Evolutionary conservation across 1,140 invertebrate genomes (phyloP).

Genomic region (Zelostemma sp.): DNA sequence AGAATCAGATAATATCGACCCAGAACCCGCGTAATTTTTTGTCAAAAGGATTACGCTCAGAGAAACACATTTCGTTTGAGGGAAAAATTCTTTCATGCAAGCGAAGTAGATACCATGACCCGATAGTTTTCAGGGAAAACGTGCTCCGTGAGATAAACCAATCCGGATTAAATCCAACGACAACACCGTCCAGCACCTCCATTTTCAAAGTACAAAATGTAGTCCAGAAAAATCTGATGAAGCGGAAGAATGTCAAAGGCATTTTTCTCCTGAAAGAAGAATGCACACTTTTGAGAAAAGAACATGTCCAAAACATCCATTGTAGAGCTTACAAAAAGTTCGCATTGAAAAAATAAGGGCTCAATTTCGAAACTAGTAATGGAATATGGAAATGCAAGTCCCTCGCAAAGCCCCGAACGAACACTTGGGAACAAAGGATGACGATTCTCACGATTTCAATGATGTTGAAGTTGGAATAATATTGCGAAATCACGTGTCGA

Average conservation of each 20-base stretch:
- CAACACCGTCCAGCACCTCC: slow-evolving; percentile 37
- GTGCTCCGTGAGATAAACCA: slow-evolving; percentile 21
- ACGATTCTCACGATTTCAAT: no score
- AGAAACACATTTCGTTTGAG: no score
- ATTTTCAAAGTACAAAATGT: neutral
- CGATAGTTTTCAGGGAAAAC: slow-evolving; percentile 37
- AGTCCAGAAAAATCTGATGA: slow-evolving; percentile 28
- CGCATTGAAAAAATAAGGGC: no score
- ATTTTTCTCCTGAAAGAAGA: slow-evolving; percentile 12
- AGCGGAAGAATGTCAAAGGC: slow-evolving; percentile 31
- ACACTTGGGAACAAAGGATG: no score
- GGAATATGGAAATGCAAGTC: no score
- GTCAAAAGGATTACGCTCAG: slow-evolving; percentile 51
- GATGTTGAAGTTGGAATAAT: slow-evolving; percentile 29
- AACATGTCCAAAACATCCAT: no score
- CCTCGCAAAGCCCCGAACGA: no score
- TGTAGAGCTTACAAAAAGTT: slow-evolving; percentile 1
- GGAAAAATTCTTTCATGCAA: slow-evolving; percentile 26
- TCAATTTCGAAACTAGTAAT: no score
- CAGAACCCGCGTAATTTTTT: slow-evolving; percentile 51
- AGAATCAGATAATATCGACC: no score
- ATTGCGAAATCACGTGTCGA: slow-evolving; percentile 22
- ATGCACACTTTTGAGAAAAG: no score
- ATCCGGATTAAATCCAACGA: slow-evolving; percentile 41
- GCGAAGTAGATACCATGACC: slow-evolving; percentile 17